Base-by-base conservation (phyloP, 2,888 invertebrate genomes). In the Phasia obesa region DNA sequence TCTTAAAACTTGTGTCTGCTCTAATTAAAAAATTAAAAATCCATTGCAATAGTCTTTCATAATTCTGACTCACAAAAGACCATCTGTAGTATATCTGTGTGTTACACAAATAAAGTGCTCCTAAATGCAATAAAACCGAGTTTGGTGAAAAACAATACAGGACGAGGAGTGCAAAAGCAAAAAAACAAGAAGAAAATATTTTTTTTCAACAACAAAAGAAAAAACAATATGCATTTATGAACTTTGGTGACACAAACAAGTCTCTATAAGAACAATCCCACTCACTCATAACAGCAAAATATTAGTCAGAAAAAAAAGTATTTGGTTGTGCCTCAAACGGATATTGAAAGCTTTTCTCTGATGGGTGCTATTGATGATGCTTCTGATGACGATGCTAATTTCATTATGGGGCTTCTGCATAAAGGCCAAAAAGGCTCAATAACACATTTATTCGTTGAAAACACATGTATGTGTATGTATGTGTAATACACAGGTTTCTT, bases 341-440 rank as follows among this genome's bases (percentile, higher is more conserved):
- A 75, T 59, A 67, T 25, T 75, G 42, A 59, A 62, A 73, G 73
- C 21, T 19, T 6, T 62, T n/a, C 27, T 73, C 31, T 73, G 47
- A 65, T 65, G 38, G 38, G 6, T 47, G 19, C 23, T 51, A 19
- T 60, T 25, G 11, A 25, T 53, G 53, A n/a, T 6, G 57, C 57
- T 57, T 13, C 44, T n/a, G 57, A n/a, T 59, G 49, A 25, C 38
- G 25, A 25, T 49, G 57, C 47, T 62, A 53, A 42, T 51, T n/a
- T 42, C 51, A 25, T 59, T 51, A 76, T 31, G 27, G 19, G 27
- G 2, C 17, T n/a, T 67, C 38, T 19, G 44, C 38, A 47, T 27
- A 67, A 76, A 44, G 19, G 15, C 35, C 15, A 19, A 55, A 9
- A 53, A 60, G 35, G 31, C 23, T 27, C 23, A 73, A 51, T 60